A percentile compares a stretch with the other conserved stretches of the same genome.
Evolutionary conservation across 2,888 invertebrate species (phyloP).

Genomic region (Xestoiulus laeticollis): DNA sequence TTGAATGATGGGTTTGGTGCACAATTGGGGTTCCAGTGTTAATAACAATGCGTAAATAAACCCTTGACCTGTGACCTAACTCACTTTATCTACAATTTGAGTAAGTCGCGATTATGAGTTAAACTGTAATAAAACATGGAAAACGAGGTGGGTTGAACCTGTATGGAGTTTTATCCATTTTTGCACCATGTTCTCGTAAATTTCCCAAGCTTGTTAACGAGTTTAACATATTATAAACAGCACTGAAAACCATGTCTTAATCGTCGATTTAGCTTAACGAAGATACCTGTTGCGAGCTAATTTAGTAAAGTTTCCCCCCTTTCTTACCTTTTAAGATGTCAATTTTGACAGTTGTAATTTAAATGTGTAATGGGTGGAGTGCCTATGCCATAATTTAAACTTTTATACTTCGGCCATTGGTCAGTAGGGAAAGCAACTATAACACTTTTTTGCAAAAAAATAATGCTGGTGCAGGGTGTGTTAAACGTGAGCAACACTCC

Average conservation of each 20-base stretch:
- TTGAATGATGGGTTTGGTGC: background rate
- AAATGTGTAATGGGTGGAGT: slow-evolving; percentile 8
- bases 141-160: background rate
- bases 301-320: background rate
- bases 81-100: background rate
- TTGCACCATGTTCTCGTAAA: background rate
- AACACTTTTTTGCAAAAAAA: too few relatives aligned
- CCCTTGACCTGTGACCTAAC: background rate
- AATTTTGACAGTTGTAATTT: slow-evolving; percentile 8
- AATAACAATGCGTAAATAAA: background rate
- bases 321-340: background rate
- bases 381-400: background rate
- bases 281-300: background rate
- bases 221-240: background rate
- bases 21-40: background rate
- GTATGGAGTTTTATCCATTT: background rate
- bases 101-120: background rate
- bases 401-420: background rate
- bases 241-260: background rate
- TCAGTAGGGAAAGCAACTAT: background rate
- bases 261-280: background rate
- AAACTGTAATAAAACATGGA: background rate
- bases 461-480: background rate
- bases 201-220: background rate
- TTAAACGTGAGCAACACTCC: background rate